A percentile compares a stretch with the other conserved stretches of the same genome.
Conservation (phyloP, 2,797 vertebrate species). For the Gymnothorax javanicus region DNA sequence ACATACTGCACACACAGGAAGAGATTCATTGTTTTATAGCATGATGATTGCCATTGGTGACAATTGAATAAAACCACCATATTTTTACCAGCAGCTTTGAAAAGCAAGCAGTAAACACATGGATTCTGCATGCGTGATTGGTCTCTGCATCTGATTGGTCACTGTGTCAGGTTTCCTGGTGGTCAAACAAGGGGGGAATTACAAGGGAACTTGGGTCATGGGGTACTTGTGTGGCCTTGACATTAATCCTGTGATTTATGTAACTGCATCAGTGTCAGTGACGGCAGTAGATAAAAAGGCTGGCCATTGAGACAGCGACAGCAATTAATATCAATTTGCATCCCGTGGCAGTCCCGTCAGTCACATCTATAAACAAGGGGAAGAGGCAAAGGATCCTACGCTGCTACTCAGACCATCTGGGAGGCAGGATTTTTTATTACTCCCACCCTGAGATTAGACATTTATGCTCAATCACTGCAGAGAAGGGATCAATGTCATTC, state of each 20-base stretch:
- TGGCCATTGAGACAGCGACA: neutral
- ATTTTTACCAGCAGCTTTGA: neutral
- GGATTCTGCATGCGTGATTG: neutral
- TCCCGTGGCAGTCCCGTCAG: neutral
- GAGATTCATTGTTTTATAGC: no score
- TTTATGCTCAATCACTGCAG: neutral
- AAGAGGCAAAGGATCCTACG: neutral
- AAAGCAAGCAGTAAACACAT: neutral
- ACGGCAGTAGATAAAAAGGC: conserved; percentile 1
- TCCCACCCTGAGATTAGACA: neutral
- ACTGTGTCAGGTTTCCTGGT: conserved; percentile 54
- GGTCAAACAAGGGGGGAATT: conserved; percentile 42
- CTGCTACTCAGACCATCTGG: conserved; percentile 11
- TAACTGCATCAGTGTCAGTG: neutral
- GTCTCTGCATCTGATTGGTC: conserved; percentile 48
- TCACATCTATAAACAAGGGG: neutral
- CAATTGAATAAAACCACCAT: neutral
- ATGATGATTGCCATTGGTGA: neutral
- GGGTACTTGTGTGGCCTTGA: neutral
- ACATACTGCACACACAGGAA: no score
- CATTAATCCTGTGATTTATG: conserved; percentile 11
- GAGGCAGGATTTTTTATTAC: neutral
- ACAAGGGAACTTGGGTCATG: neutral
- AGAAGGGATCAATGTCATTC: neutral
- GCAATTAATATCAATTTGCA: conserved; percentile 9